Evolutionary conservation across 2,888 invertebrate species (phyloP).

Genomic region (Torymus auratus): DNA sequence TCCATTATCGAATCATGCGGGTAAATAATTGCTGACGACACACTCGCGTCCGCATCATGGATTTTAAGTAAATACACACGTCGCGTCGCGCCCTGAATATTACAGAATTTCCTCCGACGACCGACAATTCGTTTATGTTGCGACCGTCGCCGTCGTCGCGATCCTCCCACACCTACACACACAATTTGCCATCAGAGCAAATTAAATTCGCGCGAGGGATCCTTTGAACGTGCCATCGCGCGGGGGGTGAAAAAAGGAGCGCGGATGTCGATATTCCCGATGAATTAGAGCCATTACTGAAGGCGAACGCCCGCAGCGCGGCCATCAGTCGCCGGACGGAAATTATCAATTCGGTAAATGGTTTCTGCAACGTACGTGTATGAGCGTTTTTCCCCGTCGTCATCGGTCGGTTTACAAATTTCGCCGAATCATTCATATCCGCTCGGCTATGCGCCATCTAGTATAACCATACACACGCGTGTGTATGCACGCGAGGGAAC

Average conservation of each 20-base stretch:
- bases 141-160: no score
- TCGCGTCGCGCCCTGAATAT: no score
- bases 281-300: constrained; percentile 36
- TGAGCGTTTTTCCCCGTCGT: constrained; percentile 13
- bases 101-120: no score
- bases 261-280: constrained; percentile 24
- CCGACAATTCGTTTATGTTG: no score
- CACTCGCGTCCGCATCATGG: no score
- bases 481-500: no score
- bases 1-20: no score
- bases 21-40: no score
- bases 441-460: neutral
- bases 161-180: neutral
- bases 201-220: constrained; percentile 1
- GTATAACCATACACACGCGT: no score
- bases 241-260: neutral
- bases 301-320: neutral
- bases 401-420: constrained; percentile 6
- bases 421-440: constrained; percentile 33
- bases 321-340: constrained; percentile 8
- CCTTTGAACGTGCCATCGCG: neutral
- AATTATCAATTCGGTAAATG: constrained; percentile 40
- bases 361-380: constrained; percentile 14
- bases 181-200: neutral
- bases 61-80: no score